Conservation (phyloP, 2,797 vertebrate genomes). For the Lithobates sylvaticus region DNA sequence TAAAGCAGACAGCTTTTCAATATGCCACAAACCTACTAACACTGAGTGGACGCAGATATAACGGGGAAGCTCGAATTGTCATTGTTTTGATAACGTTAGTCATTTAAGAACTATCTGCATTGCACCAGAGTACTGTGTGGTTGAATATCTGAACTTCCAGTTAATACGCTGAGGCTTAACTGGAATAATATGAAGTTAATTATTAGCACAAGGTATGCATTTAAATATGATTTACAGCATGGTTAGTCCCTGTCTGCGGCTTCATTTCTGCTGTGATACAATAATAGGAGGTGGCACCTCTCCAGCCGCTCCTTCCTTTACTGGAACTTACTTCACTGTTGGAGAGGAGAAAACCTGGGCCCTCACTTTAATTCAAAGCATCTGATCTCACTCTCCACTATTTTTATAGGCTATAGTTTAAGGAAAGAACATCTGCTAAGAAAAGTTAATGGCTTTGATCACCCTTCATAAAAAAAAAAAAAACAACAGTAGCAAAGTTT, state of each 20-base stretch:
- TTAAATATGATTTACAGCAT: constrained; percentile 1
- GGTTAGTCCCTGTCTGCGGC: constrained; percentile 1
- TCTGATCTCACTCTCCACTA: constrained; percentile 27
- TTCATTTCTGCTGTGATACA: background rate
- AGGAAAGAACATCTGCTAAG: constrained; percentile 20
- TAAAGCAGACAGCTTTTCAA: background rate
- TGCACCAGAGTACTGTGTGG: constrained; percentile 1
- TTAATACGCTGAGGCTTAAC: background rate
- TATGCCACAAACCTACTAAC: background rate
- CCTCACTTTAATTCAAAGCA: background rate
- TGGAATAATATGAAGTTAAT: constrained; percentile 6
- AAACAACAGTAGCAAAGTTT: background rate
- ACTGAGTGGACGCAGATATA: background rate
- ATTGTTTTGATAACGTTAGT: constrained; percentile 11
- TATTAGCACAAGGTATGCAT: constrained; percentile 13
- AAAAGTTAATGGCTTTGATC: constrained; percentile 13
- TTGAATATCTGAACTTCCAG: constrained; percentile 18
- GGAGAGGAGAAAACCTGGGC: background rate
- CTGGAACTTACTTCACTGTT: constrained; percentile 21
- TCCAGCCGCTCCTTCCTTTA: constrained; percentile 16
- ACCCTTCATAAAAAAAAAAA: background rate
- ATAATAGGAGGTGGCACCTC: background rate
- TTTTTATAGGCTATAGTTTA: constrained; percentile 2
- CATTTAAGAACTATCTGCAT: constrained; percentile 2
- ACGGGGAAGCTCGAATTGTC: background rate